A percentile compares a stretch with the other conserved stretches of the same genome.
phyloP scores from a whole-genome alignment of 2,113 vertebrate genomes.

The Ia io region DNA sequence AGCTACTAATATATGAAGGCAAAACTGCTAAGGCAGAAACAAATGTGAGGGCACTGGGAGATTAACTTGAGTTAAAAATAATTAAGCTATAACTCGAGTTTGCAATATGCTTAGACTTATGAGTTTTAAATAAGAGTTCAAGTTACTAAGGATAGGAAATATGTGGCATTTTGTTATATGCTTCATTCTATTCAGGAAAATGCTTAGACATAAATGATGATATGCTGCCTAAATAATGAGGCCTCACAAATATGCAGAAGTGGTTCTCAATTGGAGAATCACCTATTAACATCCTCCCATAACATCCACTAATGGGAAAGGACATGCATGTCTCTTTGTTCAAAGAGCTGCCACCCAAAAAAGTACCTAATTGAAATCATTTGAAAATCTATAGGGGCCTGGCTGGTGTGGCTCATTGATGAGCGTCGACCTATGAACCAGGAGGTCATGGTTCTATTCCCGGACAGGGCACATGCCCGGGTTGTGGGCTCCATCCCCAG shows the following conservation, averaged over 20 bases:
- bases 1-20: neutral
- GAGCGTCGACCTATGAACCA: too few species aligned
- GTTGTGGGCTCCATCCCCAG: too few species aligned
- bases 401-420: too few species aligned
- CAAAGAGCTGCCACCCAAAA: neutral
- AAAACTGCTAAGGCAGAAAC: constrained; percentile 7
- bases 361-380: neutral
- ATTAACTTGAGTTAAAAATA: constrained; percentile 9
- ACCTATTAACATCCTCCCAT: neutral
- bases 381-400: neutral
- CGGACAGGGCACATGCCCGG: too few species aligned
- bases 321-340: neutral
- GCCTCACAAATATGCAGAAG: neutral
- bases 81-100: neutral
- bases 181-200: neutral
- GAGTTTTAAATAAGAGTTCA: neutral
- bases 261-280: neutral
- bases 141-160: neutral
- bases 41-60: neutral
- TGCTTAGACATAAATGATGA: neutral
- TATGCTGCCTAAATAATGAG: neutral
- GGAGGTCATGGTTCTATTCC: too few species aligned
- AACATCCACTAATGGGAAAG: neutral
- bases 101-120: neutral
- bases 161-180: neutral